phyloP scores from a whole-genome alignment of 1,140 invertebrate genomes.

The Drosophila miranda region DNA sequence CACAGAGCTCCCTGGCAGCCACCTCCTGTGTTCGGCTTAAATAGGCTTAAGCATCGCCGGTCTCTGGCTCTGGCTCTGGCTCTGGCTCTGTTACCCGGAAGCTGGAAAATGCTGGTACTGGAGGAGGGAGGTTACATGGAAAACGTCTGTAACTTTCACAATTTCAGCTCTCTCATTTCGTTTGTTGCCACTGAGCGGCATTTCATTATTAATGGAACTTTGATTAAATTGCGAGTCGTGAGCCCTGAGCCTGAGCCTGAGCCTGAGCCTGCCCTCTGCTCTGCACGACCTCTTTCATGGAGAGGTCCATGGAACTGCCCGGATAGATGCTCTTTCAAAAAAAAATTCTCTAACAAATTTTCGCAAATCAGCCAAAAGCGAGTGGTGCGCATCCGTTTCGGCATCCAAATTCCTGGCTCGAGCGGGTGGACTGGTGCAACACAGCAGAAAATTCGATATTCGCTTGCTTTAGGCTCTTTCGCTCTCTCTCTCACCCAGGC shows the following conservation, averaged over 20 bases:
- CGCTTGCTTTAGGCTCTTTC: too few species aligned
- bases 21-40: conserved; percentile 50
- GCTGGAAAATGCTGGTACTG: not conserved
- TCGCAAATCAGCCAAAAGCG: conserved; percentile 58
- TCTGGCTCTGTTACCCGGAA: conserved; percentile 9
- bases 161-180: conserved; percentile 51
- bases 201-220: conserved; percentile 78
- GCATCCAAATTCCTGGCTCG: too few species aligned
- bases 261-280: not conserved
- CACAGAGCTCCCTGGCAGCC: not conserved
- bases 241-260: not conserved
- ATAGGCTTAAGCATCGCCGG: conserved; percentile 67
- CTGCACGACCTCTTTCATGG: not conserved
- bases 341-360: conserved; percentile 63
- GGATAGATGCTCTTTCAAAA: not conserved
- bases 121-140: conserved; percentile 11
- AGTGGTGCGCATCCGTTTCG: conserved; percentile 26
- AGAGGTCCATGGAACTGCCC: not conserved
- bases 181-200: conserved; percentile 31
- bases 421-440: too few species aligned
- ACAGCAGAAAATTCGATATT: too few species aligned
- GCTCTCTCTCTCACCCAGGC: too few species aligned
- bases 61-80: not conserved
- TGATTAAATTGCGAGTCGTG: conserved; percentile 64
- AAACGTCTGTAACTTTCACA: conserved; percentile 28